Percentiles rank a stretch among this genome's conserved stretches.
Evolutionary conservation across 2,113 vertebrate genomes (phyloP).

Genomic region (Anhinga anhinga): DNA sequence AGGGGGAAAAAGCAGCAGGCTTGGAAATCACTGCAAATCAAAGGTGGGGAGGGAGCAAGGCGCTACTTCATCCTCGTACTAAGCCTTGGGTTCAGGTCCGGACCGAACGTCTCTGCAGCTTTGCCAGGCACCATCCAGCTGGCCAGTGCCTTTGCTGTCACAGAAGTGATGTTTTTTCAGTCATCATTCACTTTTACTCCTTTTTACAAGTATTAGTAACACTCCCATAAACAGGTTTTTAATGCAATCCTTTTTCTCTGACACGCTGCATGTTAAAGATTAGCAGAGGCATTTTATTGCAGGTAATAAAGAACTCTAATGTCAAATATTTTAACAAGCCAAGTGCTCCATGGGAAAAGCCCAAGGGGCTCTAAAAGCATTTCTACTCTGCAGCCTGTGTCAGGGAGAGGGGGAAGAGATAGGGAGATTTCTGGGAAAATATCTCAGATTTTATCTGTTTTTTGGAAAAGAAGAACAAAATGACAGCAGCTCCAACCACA

Average conservation of each 20-base stretch:
- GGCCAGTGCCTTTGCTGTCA: background rate
- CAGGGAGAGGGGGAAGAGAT: background rate
- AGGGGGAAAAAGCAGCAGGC: background rate
- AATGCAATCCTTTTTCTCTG: conserved; percentile 38
- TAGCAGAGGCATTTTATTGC: conserved; percentile 56
- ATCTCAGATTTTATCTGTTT: background rate
- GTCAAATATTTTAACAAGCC: conserved; percentile 51
- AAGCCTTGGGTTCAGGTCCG: background rate
- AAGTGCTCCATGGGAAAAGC: conserved; percentile 24
- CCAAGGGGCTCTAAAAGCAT: background rate
- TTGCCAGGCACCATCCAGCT: background rate
- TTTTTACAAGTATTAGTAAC: conserved; percentile 35
- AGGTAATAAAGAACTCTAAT: conserved; percentile 50
- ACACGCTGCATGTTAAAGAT: conserved; percentile 48
- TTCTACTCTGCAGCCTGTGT: background rate
- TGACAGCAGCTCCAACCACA: background rate
- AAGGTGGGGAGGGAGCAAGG: background rate
- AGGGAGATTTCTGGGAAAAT: conserved; percentile 24
- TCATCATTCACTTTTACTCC: conserved; percentile 23
- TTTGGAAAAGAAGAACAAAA: background rate
- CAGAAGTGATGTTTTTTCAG: background rate
- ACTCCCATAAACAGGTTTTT: conserved; percentile 44
- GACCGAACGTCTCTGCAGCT: background rate
- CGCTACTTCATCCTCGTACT: background rate
- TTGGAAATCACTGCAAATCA: background rate